Base-by-base conservation (phyloP, 1,140 invertebrate genomes). In the Drosophila lacertosa region DNA sequence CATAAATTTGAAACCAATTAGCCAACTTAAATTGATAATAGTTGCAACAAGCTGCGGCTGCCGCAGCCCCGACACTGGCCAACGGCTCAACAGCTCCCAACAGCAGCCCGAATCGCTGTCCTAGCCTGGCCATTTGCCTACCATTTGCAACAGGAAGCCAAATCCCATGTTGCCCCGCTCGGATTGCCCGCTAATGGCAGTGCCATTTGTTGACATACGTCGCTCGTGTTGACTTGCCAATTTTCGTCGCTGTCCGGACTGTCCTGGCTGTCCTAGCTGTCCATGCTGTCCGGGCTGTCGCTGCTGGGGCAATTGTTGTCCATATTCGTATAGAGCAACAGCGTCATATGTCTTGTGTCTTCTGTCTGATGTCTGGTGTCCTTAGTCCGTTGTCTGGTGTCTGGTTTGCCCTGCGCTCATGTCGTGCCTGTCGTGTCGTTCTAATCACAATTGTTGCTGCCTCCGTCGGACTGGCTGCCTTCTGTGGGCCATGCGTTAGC, bases 1-100 rank as follows among this genome's bases (percentile, higher is more conserved):
- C 86, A 89, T 89, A 89, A 89, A 89, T 89, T 89, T 86, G 86
- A 89, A 89, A 89, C 86, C 86, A 89, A 89, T 89, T 89, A 89
- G 86, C 86, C 86, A 89, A 89, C 86, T 89, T 89, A 89, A 89
- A 89, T 89, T 89, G 86, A 89, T 89, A 89, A 89, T 89, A 89
- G 74, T 82, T 74, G 74, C 60, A 60, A 66, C 44, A 57, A 62
- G 73, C 60, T 45, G 70, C 44, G 53, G 51, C 40, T 42, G 50
- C 51, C 39, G 58, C 39, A 18, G 42, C 44, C 44, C 42, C 37
- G 26, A 32, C 13, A 35, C 22, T 39, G 11, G 29, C 15, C 33
- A 37, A 13, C 24, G 55, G 4, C 29, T n/a, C n/a, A n/a, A n/a
- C n/a, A n/a, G n/a, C 65, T 42, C 22, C n/a, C 44, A 32, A 39